Conservation (phyloP, 2,113 vertebrate species). For the Telmatochromis sp. region DNA sequence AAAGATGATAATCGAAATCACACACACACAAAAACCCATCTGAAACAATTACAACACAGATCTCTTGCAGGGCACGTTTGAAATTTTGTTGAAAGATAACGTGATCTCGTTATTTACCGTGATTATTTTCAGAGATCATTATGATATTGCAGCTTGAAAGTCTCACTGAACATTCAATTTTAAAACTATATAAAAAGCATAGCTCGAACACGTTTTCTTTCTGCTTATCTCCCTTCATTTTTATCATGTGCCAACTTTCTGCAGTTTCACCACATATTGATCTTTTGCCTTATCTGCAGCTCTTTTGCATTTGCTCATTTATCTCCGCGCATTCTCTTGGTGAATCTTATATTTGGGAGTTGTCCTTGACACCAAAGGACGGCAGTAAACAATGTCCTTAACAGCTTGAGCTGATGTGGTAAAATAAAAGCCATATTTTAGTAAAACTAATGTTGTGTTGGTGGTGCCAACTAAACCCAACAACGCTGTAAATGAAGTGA, state of each 20-base stretch:
- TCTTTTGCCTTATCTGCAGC: background rate
- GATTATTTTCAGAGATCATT: background rate
- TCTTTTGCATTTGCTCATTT: background rate
- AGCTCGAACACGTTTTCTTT: background rate
- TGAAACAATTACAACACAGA: background rate
- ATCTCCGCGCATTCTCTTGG: background rate
- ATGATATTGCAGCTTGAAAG: background rate
- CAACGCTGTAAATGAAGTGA: background rate
- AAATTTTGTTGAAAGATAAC: background rate
- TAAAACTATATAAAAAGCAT: background rate
- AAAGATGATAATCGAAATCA: background rate
- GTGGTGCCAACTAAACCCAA: background rate
- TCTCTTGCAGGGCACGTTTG: accelerated
- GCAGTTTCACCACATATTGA: background rate
- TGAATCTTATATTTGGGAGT: background rate
- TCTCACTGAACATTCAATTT: background rate
- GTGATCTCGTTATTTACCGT: background rate
- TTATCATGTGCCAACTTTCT: background rate
- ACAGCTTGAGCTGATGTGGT: background rate
- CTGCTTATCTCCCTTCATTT: background rate
- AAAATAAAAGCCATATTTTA: background rate
- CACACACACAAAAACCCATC: background rate
- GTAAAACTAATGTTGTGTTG: background rate
- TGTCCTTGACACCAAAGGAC: background rate
- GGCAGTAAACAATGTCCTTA: background rate